phyloP scores from a whole-genome alignment of 2,888 invertebrate species.

The Pristionchus exspectatus region DNA sequence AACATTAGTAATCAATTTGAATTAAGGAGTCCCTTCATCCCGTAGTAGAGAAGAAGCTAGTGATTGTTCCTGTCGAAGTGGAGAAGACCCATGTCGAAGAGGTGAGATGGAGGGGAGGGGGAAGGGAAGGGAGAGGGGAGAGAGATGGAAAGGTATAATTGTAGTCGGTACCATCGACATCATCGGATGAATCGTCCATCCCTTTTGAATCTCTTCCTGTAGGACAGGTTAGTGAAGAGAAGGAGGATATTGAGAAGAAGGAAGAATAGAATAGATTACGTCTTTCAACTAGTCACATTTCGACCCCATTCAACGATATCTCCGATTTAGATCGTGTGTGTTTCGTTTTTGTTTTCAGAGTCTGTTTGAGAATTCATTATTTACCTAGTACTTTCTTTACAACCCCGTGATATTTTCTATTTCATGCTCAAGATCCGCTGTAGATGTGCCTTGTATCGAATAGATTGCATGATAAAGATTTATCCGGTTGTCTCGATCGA shows the following conservation, averaged over 20 bases:
- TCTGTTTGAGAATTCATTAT: conserved; percentile 24
- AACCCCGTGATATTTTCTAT: conserved; percentile 15
- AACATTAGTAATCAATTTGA: conserved; percentile 1
- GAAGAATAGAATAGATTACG: neutral
- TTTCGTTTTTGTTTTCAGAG: conserved; percentile 39
- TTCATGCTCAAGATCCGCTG: conserved; percentile 16
- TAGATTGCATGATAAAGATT: conserved; percentile 47
- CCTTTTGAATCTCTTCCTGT: neutral
- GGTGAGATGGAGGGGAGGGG: neutral
- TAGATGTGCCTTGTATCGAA: conserved; percentile 37
- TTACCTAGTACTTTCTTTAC: neutral
- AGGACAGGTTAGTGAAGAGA: conserved; percentile 45
- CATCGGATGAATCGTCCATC: neutral
- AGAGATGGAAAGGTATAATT: neutral
- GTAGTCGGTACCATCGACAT: neutral
- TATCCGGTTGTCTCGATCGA: neutral
- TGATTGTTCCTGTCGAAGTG: conserved; percentile 46
- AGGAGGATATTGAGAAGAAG: conserved; percentile 26
- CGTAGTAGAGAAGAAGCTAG: conserved; percentile 52
- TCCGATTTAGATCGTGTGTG: neutral
- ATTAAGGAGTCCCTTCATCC: conserved; percentile 43
- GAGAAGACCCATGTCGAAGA: conserved; percentile 29
- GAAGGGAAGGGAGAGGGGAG: neutral
- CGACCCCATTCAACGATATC: neutral
- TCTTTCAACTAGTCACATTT: conserved; percentile 16